Base-by-base conservation (phyloP, 1,140 invertebrate genomes). In the Thaumatotibia leucotreta region DNA sequence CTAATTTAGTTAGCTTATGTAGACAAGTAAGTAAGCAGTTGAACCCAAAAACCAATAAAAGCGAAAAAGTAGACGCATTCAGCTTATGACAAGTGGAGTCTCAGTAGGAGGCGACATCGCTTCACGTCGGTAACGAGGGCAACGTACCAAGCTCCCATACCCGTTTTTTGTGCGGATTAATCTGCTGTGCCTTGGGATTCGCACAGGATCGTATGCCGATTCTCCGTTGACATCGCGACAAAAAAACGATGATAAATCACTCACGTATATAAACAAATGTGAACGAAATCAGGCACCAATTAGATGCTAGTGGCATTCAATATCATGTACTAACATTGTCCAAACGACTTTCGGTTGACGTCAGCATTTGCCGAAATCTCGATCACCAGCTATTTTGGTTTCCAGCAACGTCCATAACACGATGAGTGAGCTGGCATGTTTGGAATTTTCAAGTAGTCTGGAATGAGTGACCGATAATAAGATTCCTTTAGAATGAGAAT, bases 341-440 rank as follows among this genome's bases (percentile, higher is more conserved):
- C 78, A 80, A 80, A 78, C 78, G 78, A 74, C 74, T 71, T 68
- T 63, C 11, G 64, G 50, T 67, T 82, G 79, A 84, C 78, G 79
- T 82, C 73, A 80, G 62, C 70, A 66, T 77, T 75, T 72, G 76
- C 73, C 76, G 73, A 79, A 79, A 76, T 72, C 71, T 72, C 72
- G 64, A 67, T 64, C 69, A 61, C 63, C 39, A 61, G 75, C 72
- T 84, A 84, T 84, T 84, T 80, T 52, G 54, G 74, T 73, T 75
- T 69, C 65, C 70, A 71, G 63, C 65, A 71, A 74, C 71, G 72
- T 70, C 75, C 65, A 64, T 73, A 76, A 71, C 76, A 75, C 72
- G 73, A 80, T 83, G 81, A 79, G 75, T 73, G 77, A 75, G 74
- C 76, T 67, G 64, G 75, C 76, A 81, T 81, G 75, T 69, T 65